Evolutionary conservation across 1,140 invertebrate species (phyloP).

Genomic region (Sarcophaga bullata): DNA sequence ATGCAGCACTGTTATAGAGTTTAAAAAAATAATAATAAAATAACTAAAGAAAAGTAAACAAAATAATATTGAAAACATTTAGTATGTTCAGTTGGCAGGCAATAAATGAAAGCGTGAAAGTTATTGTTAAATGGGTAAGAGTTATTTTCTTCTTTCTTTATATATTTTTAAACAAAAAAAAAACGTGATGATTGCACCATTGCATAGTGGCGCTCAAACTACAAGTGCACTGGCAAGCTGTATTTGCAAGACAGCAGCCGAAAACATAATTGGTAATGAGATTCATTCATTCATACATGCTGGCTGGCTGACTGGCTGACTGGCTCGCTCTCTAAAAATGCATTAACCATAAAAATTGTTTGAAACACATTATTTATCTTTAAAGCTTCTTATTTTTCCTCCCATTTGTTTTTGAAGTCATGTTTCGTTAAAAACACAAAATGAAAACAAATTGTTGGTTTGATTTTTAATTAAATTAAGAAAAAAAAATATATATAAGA

Average conservation of each 20-base stretch:
- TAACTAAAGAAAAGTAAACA: slow-evolving; percentile 7
- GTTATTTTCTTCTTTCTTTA: not conserved
- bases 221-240: not conserved
- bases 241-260: not conserved
- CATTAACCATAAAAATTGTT: not conserved
- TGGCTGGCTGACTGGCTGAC: not conserved
- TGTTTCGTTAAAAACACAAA: not conserved
- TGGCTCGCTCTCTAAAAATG: not conserved
- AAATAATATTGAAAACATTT: too few relatives aligned
- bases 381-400: not conserved
- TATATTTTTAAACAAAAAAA: not conserved
- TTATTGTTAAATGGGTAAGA: slow-evolving; percentile 23
- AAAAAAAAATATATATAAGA: not conserved
- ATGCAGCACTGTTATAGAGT: too few relatives aligned
- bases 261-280: slow-evolving; percentile 31
- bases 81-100: too few relatives aligned
- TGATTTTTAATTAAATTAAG: not conserved
- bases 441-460: not conserved
- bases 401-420: not conserved
- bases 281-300: not conserved
- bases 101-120: slow-evolving; percentile 37
- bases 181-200: slow-evolving; percentile 35
- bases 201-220: too few relatives aligned
- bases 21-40: not conserved
- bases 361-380: not conserved